phyloP scores from a whole-genome alignment of 2,113 vertebrate genomes.

The Fulmarus glacialis region DNA sequence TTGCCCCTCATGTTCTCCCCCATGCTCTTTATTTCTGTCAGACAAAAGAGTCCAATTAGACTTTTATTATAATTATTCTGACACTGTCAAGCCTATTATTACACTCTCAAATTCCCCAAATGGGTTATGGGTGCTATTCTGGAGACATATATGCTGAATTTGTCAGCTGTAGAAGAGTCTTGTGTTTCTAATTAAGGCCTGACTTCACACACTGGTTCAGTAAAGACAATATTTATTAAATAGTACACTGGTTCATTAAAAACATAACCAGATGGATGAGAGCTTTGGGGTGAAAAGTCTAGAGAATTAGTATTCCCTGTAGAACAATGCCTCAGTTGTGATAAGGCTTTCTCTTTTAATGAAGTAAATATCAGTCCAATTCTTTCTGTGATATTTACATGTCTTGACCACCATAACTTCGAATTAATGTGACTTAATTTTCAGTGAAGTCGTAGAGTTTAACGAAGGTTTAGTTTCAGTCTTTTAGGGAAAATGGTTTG shows the following conservation, averaged over 20 bases:
- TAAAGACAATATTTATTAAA: background rate
- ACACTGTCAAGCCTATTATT: background rate
- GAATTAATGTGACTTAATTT: background rate
- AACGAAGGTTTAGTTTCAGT: background rate
- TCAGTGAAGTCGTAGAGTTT: background rate
- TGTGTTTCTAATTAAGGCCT: background rate
- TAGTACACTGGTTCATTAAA: background rate
- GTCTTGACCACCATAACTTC: background rate
- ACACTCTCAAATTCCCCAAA: background rate
- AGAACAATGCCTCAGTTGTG: background rate
- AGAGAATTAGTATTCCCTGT: background rate
- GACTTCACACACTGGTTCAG: background rate
- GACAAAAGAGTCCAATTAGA: background rate
- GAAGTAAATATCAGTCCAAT: background rate
- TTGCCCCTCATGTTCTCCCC: background rate
- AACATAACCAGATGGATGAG: background rate
- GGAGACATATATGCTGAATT: background rate
- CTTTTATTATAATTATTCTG: background rate
- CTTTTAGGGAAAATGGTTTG: background rate
- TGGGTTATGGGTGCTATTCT: background rate
- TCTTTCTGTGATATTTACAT: background rate
- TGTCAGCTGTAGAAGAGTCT: background rate
- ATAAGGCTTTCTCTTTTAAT: background rate
- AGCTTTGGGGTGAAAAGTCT: background rate
- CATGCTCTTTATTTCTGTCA: background rate